These are phyloP conservation scores for Masnerella sp. DNA, from an alignment of 2,888 invertebrate genomes.

Conservation along the genomic window DNA sequence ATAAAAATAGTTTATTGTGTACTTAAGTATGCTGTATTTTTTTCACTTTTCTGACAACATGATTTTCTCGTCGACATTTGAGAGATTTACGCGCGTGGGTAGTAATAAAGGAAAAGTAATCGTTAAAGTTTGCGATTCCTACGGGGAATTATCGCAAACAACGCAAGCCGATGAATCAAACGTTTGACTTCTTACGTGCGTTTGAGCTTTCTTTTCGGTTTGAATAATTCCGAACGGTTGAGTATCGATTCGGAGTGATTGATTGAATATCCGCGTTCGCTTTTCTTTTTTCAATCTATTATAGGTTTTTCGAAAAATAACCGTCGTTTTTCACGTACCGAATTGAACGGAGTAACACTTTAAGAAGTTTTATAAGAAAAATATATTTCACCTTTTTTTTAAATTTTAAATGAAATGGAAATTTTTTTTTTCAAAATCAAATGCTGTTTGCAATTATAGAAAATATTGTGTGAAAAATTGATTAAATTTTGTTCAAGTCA, in stretches of 20 bases:
- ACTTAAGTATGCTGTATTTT: too few relatives aligned
- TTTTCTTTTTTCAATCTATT: constrained; percentile 22
- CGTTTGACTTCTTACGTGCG: constrained; percentile 41
- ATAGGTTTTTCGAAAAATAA: constrained; percentile 15
- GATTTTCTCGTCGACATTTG: constrained; percentile 15
- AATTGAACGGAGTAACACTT: too few relatives aligned
- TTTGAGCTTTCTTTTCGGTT: constrained; percentile 31
- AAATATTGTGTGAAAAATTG: too few relatives aligned
- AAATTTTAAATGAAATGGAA: too few relatives aligned
- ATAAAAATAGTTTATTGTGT: too few relatives aligned
- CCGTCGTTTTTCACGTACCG: too few relatives aligned
- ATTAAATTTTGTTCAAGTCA: not conserved
- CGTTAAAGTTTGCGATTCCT: constrained; percentile 30
- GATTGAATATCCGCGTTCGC: constrained; percentile 21
- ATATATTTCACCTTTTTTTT: too few relatives aligned
- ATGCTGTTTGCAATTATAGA: too few relatives aligned
- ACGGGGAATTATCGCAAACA: constrained; percentile 43
- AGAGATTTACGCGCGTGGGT: constrained; percentile 26
- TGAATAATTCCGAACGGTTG: constrained; percentile 31
- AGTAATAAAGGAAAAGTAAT: constrained; percentile 34
- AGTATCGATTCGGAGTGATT: constrained; percentile 28
- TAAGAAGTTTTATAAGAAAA: too few relatives aligned
- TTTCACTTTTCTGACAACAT: too few relatives aligned
- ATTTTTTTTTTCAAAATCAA: too few relatives aligned
- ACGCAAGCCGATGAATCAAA: constrained; percentile 40